These are phyloP conservation scores for Hipposideros larvatus DNA, from an alignment of 2,797 vertebrate genomes.

Conservation along the genomic window DNA sequence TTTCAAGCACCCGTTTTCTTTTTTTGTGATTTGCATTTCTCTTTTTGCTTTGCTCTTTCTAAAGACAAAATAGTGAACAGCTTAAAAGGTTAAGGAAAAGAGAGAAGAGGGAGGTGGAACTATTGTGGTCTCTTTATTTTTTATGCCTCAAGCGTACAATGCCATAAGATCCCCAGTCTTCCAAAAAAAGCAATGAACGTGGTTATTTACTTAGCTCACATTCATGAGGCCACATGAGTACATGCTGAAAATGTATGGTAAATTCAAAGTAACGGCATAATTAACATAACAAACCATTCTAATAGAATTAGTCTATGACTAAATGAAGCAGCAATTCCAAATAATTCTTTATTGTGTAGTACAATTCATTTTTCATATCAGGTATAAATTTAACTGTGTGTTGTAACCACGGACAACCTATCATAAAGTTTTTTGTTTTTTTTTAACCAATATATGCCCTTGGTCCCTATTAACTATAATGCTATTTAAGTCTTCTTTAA, in stretches of 20 bases:
- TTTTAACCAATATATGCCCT: slow-evolving; percentile 42
- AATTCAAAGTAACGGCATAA: slow-evolving; percentile 11
- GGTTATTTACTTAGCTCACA: background rate
- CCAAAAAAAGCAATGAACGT: background rate
- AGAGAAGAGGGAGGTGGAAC: background rate
- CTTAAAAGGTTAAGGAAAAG: slow-evolving; percentile 36
- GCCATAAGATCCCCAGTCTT: background rate
- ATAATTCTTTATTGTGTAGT: slow-evolving; percentile 31
- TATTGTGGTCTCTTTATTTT: background rate
- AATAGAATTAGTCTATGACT: background rate
- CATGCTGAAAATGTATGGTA: background rate
- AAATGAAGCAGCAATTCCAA: background rate
- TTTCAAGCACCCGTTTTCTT: background rate
- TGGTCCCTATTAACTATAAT: background rate
- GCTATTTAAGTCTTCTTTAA: background rate
- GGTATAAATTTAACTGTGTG: background rate
- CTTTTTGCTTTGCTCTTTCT: background rate
- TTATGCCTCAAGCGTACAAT: background rate
- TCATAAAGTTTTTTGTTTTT: background rate
- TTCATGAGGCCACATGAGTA: background rate
- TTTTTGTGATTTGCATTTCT: background rate
- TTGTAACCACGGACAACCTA: background rate
- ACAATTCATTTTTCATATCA: slow-evolving; percentile 8
- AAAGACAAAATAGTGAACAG: background rate
- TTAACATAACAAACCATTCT: slow-evolving; percentile 47